Percentiles rank a stretch among this genome's conserved stretches.
Evolutionary conservation across 2,113 vertebrate genomes (phyloP).

Genomic region (Halcyon senegalensis): DNA sequence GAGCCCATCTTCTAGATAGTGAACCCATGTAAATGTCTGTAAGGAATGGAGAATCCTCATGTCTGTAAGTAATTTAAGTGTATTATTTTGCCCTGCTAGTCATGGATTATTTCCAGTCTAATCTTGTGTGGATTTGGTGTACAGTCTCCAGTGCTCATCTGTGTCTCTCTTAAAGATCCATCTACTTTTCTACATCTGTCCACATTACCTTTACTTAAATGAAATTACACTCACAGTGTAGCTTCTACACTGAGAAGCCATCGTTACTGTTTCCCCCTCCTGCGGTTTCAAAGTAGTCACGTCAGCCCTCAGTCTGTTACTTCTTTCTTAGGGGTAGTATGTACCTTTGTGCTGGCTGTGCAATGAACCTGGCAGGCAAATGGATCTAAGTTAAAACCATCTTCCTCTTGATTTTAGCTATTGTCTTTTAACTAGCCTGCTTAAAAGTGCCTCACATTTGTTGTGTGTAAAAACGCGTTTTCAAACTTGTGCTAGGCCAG

Average conservation of each 20-base stretch:
- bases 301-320: not conserved
- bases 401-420: not conserved
- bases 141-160: not conserved
- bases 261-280: not conserved
- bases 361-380: not conserved
- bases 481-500: not conserved
- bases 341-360: not conserved
- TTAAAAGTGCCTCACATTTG: not conserved
- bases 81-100: not conserved
- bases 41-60: not conserved
- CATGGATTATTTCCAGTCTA: not conserved
- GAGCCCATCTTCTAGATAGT: not conserved
- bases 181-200: not conserved
- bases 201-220: not conserved
- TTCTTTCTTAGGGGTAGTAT: not conserved
- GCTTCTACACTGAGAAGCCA: not conserved
- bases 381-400: not conserved
- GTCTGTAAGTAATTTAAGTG: not conserved
- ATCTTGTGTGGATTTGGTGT: not conserved
- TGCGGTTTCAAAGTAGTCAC: not conserved
- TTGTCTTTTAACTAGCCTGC: not conserved
- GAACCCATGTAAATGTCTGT: not conserved
- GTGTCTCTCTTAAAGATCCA: not conserved
- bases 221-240: not conserved
- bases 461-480: too few species aligned